Evolutionary conservation across 2,797 vertebrate genomes (phyloP).

Genomic region (Syngnathus rostellatus): DNA sequence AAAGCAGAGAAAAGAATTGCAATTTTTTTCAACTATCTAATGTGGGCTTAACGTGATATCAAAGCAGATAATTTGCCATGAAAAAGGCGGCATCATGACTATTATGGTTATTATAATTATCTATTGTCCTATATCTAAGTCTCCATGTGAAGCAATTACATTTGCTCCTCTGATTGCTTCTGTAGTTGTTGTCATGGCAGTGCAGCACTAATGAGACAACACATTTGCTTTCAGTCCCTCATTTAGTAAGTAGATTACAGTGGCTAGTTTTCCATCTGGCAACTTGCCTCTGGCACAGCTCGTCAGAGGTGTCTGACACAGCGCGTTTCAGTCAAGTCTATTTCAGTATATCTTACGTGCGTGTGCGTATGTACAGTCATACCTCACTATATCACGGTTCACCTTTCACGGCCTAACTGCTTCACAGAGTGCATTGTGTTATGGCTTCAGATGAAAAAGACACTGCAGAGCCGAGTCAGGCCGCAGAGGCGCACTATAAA

Average conservation of each 20-base stretch:
- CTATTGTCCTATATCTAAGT: not conserved
- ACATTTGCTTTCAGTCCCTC: constrained; percentile 12
- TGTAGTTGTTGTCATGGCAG: not conserved
- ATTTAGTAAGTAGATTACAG: constrained; percentile 25
- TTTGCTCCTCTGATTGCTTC: constrained; percentile 3
- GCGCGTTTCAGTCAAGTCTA: constrained; percentile 16
- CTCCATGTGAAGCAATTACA: not conserved
- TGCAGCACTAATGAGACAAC: constrained; percentile 15
- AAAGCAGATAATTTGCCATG: not conserved
- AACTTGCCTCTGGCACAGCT: constrained; percentile 24
- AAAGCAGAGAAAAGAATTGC: no score
- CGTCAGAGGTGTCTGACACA: constrained; percentile 21
- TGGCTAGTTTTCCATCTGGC: constrained; percentile 22
- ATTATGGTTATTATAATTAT: not conserved
- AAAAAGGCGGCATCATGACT: not conserved
- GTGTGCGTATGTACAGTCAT: not conserved
- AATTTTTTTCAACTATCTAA: not conserved
- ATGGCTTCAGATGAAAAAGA: no score
- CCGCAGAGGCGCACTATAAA: no score
- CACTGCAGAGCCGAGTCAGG: no score
- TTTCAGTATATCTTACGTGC: constrained; percentile 1
- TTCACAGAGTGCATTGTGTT: no score
- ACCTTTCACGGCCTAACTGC: no score
- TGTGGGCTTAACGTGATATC: not conserved
- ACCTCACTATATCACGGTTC: no score